Evolutionary conservation across 2,113 vertebrate species (phyloP).

Genomic region (Brachionichthys hirsutus): DNA sequence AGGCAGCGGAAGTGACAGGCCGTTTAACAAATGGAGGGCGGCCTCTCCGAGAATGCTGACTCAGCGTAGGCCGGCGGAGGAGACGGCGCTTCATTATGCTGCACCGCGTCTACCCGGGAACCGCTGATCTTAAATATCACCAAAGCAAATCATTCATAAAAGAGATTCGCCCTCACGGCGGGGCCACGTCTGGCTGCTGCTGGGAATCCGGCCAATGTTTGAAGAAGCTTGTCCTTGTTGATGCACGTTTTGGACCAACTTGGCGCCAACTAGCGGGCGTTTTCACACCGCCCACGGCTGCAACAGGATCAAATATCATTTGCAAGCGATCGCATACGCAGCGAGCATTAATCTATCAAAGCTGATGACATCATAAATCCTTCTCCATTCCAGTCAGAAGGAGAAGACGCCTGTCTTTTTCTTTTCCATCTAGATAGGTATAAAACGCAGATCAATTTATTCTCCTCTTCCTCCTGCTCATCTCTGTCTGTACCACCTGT

Average conservation of each 20-base stretch:
- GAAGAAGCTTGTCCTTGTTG: constrained; percentile 40
- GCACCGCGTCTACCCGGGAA: constrained; percentile 51
- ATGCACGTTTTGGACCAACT: constrained; percentile 27
- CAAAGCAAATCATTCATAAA: constrained; percentile 63
- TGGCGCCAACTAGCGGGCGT: constrained; percentile 21
- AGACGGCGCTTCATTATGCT: background rate
- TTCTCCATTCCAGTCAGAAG: constrained; percentile 38
- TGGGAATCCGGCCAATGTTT: constrained; percentile 48
- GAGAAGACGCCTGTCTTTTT: constrained; percentile 55
- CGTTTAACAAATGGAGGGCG: constrained; percentile 72
- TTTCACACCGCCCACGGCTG: constrained; percentile 29
- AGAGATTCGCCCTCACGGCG: constrained; percentile 41
- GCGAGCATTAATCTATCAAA: constrained; percentile 52
- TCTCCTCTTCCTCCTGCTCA: constrained; percentile 22
- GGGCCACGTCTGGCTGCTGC: constrained; percentile 15
- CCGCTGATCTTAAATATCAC: constrained; percentile 72
- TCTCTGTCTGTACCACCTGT: constrained; percentile 42
- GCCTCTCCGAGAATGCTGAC: constrained; percentile 62
- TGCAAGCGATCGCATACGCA: constrained; percentile 39
- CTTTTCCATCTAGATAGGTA: constrained; percentile 40
- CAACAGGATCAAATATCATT: constrained; percentile 33
- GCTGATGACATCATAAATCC: constrained; percentile 65
- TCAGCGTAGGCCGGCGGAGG: constrained; percentile 44
- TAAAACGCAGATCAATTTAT: constrained; percentile 65
- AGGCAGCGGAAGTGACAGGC: constrained; percentile 69